These are phyloP conservation scores for Ommatoiulus sabulosus DNA, from an alignment of 2,888 invertebrate genomes.

Conservation along the genomic window DNA sequence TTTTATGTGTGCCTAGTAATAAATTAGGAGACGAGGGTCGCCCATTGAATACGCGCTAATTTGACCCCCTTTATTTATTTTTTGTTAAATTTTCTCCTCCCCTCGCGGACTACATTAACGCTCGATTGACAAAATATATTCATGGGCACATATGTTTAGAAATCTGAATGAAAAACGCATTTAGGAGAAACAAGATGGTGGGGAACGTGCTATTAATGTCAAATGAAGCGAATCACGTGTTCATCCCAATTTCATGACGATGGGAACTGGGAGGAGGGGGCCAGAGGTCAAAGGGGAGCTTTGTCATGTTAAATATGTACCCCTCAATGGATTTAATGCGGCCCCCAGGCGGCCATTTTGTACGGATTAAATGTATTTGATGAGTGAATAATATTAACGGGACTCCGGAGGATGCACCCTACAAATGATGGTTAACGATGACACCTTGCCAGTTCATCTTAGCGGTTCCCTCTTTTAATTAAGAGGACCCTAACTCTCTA, in stretches of 20 bases:
- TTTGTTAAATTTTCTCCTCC: too few species aligned
- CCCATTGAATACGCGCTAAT: too few species aligned
- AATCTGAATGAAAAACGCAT: conserved; percentile 1
- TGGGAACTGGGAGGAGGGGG: not conserved
- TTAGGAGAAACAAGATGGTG: not conserved
- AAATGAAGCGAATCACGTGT: too few species aligned
- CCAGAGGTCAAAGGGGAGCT: not conserved
- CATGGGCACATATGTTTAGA: not conserved
- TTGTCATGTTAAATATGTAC: not conserved
- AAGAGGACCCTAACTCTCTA: not conserved
- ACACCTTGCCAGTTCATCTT: not conserved
- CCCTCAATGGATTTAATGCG: not conserved
- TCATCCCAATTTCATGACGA: too few species aligned
- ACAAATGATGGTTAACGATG: not conserved
- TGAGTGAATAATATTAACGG: not conserved
- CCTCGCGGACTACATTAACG: not conserved
- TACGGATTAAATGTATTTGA: not conserved
- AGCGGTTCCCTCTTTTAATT: not conserved
- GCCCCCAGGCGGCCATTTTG: not conserved
- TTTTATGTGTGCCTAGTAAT: too few species aligned
- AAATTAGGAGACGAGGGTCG: too few species aligned
- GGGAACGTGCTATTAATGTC: not conserved
- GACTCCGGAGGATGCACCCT: not conserved
- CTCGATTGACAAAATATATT: not conserved
- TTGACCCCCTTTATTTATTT: too few species aligned